phyloP scores from a whole-genome alignment of 1,140 invertebrate species.

The Octopus sinensis region DNA sequence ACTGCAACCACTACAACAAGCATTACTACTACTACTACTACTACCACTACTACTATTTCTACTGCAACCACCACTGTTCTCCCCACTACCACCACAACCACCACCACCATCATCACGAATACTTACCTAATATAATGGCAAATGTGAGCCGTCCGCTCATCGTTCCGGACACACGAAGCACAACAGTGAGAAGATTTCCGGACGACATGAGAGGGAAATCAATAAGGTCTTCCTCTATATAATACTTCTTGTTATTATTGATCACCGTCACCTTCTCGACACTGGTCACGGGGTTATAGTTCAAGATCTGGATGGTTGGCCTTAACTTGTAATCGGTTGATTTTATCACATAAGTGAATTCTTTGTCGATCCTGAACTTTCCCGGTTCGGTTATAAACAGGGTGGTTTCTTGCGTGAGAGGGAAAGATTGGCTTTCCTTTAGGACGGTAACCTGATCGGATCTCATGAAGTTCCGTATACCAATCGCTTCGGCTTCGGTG shows the following conservation, averaged over 20 bases:
- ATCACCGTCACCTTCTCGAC: conserved; percentile 51
- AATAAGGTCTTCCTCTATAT: conserved; percentile 52
- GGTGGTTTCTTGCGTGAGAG: neutral
- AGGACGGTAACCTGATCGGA: neutral
- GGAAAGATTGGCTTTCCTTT: neutral
- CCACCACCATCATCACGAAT: neutral
- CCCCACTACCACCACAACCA: too few species aligned
- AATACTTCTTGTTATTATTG: conserved; percentile 41
- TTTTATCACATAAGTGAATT: neutral
- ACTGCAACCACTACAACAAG: too few species aligned
- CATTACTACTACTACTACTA: too few species aligned
- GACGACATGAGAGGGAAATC: conserved; percentile 52
- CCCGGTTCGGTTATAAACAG: conserved; percentile 1
- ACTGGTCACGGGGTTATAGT: conserved; percentile 49
- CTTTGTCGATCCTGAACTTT: neutral
- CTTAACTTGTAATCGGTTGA: conserved; percentile 14
- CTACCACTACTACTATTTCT: too few species aligned
- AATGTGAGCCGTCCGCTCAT: conserved; percentile 50
- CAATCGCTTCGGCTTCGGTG: conserved; percentile 61
- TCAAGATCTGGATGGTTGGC: conserved; percentile 45
- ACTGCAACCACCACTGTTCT: too few species aligned
- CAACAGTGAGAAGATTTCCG: conserved; percentile 39
- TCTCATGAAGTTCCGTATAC: conserved; percentile 48
- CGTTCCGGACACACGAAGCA: conserved; percentile 37
- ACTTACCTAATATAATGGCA: conserved; percentile 47